A percentile compares a stretch with the other conserved stretches of the same genome.
phyloP scores from a whole-genome alignment of 2,797 vertebrate species.

The Hypotaenidia okinawae region DNA sequence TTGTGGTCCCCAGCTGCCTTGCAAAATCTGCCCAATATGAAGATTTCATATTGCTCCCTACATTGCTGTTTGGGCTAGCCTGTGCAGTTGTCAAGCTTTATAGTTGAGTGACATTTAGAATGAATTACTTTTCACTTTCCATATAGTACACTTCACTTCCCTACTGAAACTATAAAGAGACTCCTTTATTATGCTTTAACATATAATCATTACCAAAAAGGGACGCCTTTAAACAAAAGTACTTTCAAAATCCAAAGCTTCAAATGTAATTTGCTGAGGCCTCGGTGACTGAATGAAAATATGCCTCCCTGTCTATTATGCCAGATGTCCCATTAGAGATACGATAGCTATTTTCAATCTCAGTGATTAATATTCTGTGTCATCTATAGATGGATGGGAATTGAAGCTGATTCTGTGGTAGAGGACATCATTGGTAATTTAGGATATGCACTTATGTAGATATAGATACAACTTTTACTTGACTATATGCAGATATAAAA shows the following conservation, averaged over 20 bases:
- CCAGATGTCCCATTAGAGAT: slow-evolving; percentile 27
- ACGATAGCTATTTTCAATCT: slow-evolving; percentile 27
- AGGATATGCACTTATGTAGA: neutral
- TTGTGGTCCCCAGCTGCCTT: neutral
- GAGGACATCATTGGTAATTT: neutral
- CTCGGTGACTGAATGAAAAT: slow-evolving; percentile 11
- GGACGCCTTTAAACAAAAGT: slow-evolving; percentile 31
- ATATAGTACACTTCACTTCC: neutral
- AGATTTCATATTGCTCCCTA: neutral
- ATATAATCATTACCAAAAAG: slow-evolving; percentile 36
- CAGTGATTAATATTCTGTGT: slow-evolving; percentile 39
- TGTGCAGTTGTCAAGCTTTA: neutral
- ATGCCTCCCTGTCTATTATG: neutral
- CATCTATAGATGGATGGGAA: slow-evolving; percentile 12
- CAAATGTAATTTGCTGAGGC: slow-evolving; percentile 1
- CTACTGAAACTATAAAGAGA: slow-evolving; percentile 5
- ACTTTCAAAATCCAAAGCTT: slow-evolving; percentile 33
- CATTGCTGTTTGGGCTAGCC: neutral
- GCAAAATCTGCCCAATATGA: neutral
- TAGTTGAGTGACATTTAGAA: slow-evolving; percentile 26
- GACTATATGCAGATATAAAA: neutral
- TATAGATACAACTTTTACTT: neutral
- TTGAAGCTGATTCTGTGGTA: neutral
- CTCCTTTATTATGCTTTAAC: slow-evolving; percentile 28
- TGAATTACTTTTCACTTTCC: slow-evolving; percentile 35